Base-by-base conservation (phyloP, 2,797 vertebrate genomes). In the Tragelaphus eurycerus region DNA sequence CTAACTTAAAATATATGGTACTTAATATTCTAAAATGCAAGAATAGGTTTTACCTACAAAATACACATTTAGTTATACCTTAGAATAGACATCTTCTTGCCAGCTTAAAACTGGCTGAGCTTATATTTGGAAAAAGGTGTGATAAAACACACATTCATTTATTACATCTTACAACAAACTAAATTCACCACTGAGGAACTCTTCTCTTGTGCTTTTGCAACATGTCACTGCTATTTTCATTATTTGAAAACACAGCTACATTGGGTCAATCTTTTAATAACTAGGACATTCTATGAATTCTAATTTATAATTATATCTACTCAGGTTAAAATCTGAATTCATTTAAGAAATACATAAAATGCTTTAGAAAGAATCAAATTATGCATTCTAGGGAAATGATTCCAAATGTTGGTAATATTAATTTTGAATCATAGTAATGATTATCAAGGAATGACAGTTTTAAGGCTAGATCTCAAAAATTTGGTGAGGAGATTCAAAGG, bases 171-270 rank as follows among this genome's bases (percentile, higher is more conserved):
- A 55, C 23, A 43, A 85, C 29, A 91, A 93, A 78, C 38, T 64
- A 16, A 87, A 27, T 38, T 86, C 15, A 62, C 7, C 4, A 57
- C 4, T 57, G 59, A 94, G 15, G 8, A 86, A 83, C 34, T 76
- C 25, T 13, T 54, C 55, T 76, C 16, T 64, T 48, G 3, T 38
- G 13, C 54, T 52, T 83, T 92, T 78, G 74, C 2, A 89, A 34
- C 25, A 62, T 89, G 54, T 21, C 64, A 38, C 16, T 60, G 31
- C 50, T 57, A 43, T 38, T 79, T 34, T 89, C 19, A 78, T 82
- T 76, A 54, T 83, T 25, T 93, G 54, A 81, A 96, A 93, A 95
- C 67, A 94, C n/a, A 93, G 55, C 46, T 93, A 82, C 27, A 78
- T 9, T 34, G 38, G n/a, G 21, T 83, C 71, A 93, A 50, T 82